These are phyloP conservation scores for Schizopygopsis pylzovi DNA, from an alignment of 2,797 vertebrate genomes.

Conservation along the genomic window DNA sequence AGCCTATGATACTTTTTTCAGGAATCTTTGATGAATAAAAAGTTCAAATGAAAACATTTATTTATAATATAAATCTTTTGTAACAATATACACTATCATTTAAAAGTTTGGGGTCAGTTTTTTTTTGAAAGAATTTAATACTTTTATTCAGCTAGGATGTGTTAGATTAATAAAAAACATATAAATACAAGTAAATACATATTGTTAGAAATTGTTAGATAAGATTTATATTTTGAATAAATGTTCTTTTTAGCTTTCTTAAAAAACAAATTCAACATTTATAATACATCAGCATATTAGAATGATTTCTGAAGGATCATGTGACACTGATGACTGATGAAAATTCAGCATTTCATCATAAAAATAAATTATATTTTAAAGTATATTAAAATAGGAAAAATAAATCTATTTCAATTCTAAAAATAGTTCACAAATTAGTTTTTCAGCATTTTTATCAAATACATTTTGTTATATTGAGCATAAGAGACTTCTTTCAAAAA, in stretches of 20 bases:
- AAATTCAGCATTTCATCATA: neutral
- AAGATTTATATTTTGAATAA: neutral
- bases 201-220: neutral
- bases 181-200: neutral
- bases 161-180: neutral
- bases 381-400: neutral
- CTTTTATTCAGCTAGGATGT: neutral
- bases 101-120: too few species aligned
- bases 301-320: neutral
- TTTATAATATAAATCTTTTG: too few species aligned
- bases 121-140: neutral
- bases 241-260: neutral
- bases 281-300: neutral
- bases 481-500: neutral
- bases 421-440: neutral
- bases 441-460: neutral
- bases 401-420: neutral
- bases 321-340: neutral
- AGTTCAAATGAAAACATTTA: too few species aligned
- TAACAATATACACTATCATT: too few species aligned
- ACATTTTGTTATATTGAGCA: neutral
- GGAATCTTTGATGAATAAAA: too few species aligned
- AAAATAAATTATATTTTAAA: neutral
- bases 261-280: too few species aligned
- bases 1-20: too few species aligned